Conservation (phyloP, 1,140 invertebrate genomes). For the Drosophila dunni region DNA sequence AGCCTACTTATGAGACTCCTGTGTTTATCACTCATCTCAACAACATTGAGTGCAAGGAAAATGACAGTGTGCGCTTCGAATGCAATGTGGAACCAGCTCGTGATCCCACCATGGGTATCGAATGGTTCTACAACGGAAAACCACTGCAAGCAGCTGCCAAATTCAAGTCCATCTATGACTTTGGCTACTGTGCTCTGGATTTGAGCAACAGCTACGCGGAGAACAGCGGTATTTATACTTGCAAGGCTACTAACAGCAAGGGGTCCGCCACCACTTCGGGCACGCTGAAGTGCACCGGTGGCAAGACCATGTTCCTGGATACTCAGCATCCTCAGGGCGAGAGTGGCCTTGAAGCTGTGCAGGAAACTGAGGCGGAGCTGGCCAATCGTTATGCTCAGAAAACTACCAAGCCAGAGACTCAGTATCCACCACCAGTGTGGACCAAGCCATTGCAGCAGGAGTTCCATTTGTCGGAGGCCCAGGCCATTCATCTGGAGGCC, state of each 20-base stretch:
- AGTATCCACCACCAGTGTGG: constrained; percentile 95
- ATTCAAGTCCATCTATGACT: constrained; percentile 94
- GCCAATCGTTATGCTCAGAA: constrained; percentile 89
- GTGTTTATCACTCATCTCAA: constrained; percentile 96
- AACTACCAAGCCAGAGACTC: constrained; percentile 88
- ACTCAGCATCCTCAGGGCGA: constrained; percentile 96
- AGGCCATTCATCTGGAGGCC: constrained; percentile 95
- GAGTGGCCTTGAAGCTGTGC: constrained; percentile 93
- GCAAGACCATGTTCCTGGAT: constrained; percentile 91
- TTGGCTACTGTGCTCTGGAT: constrained; percentile 94
- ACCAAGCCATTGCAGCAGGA: constrained; percentile 92
- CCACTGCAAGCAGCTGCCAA: constrained; percentile 91
- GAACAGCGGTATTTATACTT: constrained; percentile 96
- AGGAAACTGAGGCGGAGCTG: constrained; percentile 92
- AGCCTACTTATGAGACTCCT: constrained; percentile 92
- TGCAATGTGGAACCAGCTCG: constrained; percentile 97
- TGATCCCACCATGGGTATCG: constrained; percentile 96
- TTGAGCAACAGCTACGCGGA: constrained; percentile 92
- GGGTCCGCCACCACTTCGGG: constrained; percentile 95
- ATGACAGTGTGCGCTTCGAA: constrained; percentile 96
- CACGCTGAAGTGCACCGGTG: constrained; percentile 92
- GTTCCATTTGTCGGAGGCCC: constrained; percentile 94
- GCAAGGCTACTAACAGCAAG: constrained; percentile 95
- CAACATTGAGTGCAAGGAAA: constrained; percentile 95
- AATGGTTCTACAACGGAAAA: constrained; percentile 95